Base-by-base conservation (phyloP, 2,888 invertebrate genomes). In the Geotrupes spiniger region DNA sequence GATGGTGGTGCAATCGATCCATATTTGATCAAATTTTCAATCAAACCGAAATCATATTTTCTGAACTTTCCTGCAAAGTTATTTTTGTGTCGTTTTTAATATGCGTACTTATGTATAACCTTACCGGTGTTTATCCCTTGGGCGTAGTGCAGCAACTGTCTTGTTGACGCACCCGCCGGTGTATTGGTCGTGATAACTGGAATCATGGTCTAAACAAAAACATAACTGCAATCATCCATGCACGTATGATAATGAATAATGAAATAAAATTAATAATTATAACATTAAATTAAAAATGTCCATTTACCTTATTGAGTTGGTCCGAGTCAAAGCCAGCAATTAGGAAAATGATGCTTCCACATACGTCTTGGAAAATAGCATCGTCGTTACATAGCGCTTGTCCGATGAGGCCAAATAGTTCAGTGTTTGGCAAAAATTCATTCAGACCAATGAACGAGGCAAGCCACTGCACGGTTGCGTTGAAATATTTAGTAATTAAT, bases 381-480 rank as follows among this genome's bases (percentile, higher is more conserved):
- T 66, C 65, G 3, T 58, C 57, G 0, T 71, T 70, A 54, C 78
- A 79, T 31, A 73, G 54, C 1, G 73, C 45, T 42, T 76, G 66
- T 12, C 78, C 80, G 21, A 80, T 74, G 16, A 76, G 72, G 0
- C 74, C 70, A 56, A 76, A 68, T 4, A 84, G 69, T 2, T 65
- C 67, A 36, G 62, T 74, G 45, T 77, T 78, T 0, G 87, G 85
- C 52, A 82, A 53, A 50, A 89, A 82, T 61, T 87, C 84, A 25
- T 80, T 70, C 1, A 74, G 42, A 1, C 81, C 82, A n/a, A 83
- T 21, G 6, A 21, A 21, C 6, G 3, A 3, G 21, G 49, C 21
- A 38, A 17, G 26, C 25, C 31, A 21, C 21, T 21, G 3, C 52
- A 48, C 21, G 6, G 4, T 21, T 21, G 4, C 21, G 6, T 6